A percentile compares a stretch with the other conserved stretches of the same genome.
These are phyloP conservation scores for Noctua comes DNA, from an alignment of 2,888 invertebrate species.

Conservation along the genomic window DNA sequence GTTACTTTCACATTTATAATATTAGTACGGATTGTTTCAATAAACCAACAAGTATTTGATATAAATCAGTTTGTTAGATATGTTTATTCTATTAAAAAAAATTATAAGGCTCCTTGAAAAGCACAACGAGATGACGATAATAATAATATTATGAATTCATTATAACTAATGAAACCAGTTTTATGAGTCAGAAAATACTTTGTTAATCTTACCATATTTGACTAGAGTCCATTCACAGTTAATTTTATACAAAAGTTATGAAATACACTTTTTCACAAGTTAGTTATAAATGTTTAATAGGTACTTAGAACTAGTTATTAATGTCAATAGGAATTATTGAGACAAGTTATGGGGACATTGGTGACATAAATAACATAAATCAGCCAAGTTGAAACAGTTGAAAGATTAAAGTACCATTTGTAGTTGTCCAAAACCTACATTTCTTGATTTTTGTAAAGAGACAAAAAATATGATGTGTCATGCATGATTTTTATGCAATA, in stretches of 20 bases:
- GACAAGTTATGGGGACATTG: background rate
- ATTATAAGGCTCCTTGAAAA: conserved; percentile 31
- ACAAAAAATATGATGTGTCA: background rate
- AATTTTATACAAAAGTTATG: conserved; percentile 7
- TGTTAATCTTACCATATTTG: conserved; percentile 20
- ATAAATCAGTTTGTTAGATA: conserved; percentile 10
- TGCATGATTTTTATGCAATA: conserved; percentile 6
- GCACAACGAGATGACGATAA: conserved; percentile 33
- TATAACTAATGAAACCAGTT: conserved; percentile 46
- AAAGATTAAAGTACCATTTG: background rate
- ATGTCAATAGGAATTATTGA: background rate
- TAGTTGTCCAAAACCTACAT: background rate
- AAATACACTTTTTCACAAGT: background rate
- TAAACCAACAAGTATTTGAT: background rate
- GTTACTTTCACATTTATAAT: background rate
- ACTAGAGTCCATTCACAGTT: background rate
- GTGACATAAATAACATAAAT: background rate
- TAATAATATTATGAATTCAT: conserved; percentile 47
- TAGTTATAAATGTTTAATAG: background rate
- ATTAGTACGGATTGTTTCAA: background rate
- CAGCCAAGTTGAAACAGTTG: background rate
- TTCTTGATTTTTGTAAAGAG: background rate
- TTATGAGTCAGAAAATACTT: conserved; percentile 45
- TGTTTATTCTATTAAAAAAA: conserved; percentile 13
- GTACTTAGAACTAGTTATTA: background rate